Base-by-base conservation (phyloP, 2,888 invertebrate genomes). In the Pollenia angustigena region DNA sequence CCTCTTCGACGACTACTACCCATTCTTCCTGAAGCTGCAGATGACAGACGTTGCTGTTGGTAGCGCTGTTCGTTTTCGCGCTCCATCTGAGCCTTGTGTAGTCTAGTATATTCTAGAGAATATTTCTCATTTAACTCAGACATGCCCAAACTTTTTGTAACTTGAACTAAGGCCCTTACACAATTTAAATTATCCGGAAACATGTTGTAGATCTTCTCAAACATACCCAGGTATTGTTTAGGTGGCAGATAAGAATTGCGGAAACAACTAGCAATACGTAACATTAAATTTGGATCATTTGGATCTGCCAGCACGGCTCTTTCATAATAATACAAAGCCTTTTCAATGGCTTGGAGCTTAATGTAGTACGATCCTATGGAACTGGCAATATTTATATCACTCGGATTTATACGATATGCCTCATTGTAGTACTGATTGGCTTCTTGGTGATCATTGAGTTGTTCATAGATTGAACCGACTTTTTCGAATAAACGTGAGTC, bases 171-270 rank as follows among this genome's bases (percentile, higher is more conserved):
- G 0, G 93, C 95, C 93, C 93, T 96, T 97, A 99, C 93, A 95
- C 99, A 99, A 91, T 98, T 98, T 1, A 97, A 95, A 93, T 99
- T 99, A 87, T 99, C 98, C 0, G 99, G 99, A 93, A 99, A 99
- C 89, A 96, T 95, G 23, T 95, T 94, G 91, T 99, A 97, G 90
- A 99, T 93, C 68, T 92, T 92, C 85, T 93, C 92, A 72, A 93
- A 93, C 89, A 93, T 90, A 66, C 91, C 91, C 81, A 93, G 85
- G 87, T 93, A 93, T 88, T 94, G 94, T 87, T 95, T 94, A 75
- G 95, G 93, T 81, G 95, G 96, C 88, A 92, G 84, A 44, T 98
- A 98, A 80, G 96, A 96, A 89, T 97, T 94, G 56, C 97, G 94
- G 90, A 97, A 96, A 92, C 97, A 97, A 48, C 96, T 96, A 10